Base-by-base conservation (phyloP, 1,140 invertebrate species). In the Lepidurus packardi region DNA sequence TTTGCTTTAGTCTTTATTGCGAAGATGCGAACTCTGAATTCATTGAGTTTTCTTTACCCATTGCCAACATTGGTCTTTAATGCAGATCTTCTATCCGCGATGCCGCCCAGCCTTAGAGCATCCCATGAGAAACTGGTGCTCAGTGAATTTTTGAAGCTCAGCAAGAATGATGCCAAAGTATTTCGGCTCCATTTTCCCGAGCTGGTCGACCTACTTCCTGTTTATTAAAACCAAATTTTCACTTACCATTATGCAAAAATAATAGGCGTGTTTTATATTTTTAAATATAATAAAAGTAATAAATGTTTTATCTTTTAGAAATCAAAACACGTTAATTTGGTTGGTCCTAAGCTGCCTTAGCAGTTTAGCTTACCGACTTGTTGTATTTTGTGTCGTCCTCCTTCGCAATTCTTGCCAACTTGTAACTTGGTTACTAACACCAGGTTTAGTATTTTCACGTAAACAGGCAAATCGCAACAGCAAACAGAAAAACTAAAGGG, bases 381-480 rank as follows among this genome's bases (percentile, higher is more conserved):
- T 65, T 65, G 16, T 21, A 65, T 16, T 9, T 65, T 21, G 16
- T 21, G 21, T 65, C 53, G 21, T 65, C 53, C 53, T 65, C 53
- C 21, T 65, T 65, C 13, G 53, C 53, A 65, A n/a, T 65, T 65
- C 53, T 65, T 65, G 53, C 53, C 53, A 65, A 65, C 53, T 34
- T 65, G 53, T 65, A 65, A 65, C 53, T 65, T 65, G 8, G 53
- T 65, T 65, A 65, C 53, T 65, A 65, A 65, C 53, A 65, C 53
- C 53, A 65, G 53, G 53, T 65, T 65, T 65, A 21, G 6, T n/a
- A 65, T 65, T 65, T 34, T 34, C 34, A 34, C 3, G 13, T 65
- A 21, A 65, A 65, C 53, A 65, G 53, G 53, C 53, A 65, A 65
- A 65, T 65, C 53, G 8, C 53, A 65, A 65, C 53, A 65, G 53